Base-by-base conservation (phyloP, 2,888 invertebrate species). In the Gisinianus flammeolus region DNA sequence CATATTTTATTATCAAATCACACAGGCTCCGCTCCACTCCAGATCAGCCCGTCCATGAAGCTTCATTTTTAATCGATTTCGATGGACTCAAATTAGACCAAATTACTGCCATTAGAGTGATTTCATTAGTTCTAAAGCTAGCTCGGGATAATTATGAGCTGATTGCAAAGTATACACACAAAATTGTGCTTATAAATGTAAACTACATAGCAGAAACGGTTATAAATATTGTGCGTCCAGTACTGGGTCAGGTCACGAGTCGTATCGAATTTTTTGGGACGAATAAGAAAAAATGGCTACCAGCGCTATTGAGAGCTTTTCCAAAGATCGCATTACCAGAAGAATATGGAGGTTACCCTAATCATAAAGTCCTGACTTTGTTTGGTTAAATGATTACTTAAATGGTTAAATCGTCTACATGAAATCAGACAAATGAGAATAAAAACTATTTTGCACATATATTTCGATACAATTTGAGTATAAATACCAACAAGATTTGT, bases 71-170 rank as follows among this genome's bases (percentile, higher is more conserved):
- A 12, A 28, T 62, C 2, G 73, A 73, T 33, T 73, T 58, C 22
- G 62, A 73, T 1, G 73, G 73, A 30, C 31, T 73, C 2, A 28
- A 62, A 62, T 5, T 73, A 2, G 16, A 62, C 1, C 73, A 73
- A 33, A n/a, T 73, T 8, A 58, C 62, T 5, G 71, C 22, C n/a
- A 52, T 26, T 68, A 58, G 58, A 62, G 62, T 26, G 0, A 28
- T 62, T 6, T 26, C 24, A 26, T 62, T 62, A 12, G 24, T 26
- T 28, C 26, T 62, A 6, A 62, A 62, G 26, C 28, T 62, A 16
- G 62, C 62, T 24, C 62, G 62, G 16, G 12, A 24, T 12, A 62
- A 22, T 12, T 0, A 1, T 5, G 2, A 0, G 26, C 6, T 62
- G 2, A 24, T 62, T 24, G 62, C 24, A 5, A 22, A 62, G 16